Base-by-base conservation (phyloP, 1,140 invertebrate genomes). In the Drosophila mojavensis region DNA sequence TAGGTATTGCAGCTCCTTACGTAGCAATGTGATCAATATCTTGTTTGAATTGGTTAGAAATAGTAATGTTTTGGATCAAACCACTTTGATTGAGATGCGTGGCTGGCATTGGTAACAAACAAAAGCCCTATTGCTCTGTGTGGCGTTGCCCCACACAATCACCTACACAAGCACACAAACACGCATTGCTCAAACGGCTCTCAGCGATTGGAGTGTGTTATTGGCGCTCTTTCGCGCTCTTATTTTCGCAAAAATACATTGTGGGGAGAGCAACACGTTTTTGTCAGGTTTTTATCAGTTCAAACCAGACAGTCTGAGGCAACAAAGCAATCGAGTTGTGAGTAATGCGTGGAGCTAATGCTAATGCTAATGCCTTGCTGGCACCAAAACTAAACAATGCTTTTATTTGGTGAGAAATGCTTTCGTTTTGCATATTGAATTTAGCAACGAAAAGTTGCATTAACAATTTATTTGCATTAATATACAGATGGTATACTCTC, bases 221-320 rank as follows among this genome's bases (percentile, higher is more conserved):
- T 47, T 48, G 24, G 41, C 61, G 43, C 71, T 66, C 75, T 77
- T 53, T 30, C 26, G 20, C 33, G 48, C 60, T 63, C 72, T 45
- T 50, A 28, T 64, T 61, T 71, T 61, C 73, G 61, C 63, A 26
- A 41, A 58, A 39, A 61, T 63, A 66, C 41, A 48, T 30, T 47
- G 36, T 20, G 36, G 15, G 50, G 60, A 69, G 73, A 89, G 83
- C 84, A 88, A 88, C 83, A 88, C 80, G 83, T 88, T 88, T 89
- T 84, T 72, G 84, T 89, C 84, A 58, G 68, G 83, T 89, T 88
- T 75, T 88, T 88, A 89, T 89, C 83, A 89, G 83, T 88, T 89
- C 28, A 75, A 88, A 88, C 83, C 68, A 88, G 83, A 89, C 82
- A 64, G 69, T 51, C 61, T 60, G 53, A 75, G 33, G 11, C 47